Percentiles rank a stretch among this genome's conserved stretches.
Conservation (phyloP, 1,140 invertebrate species). For the Dermatophagoides farinae region DNA sequence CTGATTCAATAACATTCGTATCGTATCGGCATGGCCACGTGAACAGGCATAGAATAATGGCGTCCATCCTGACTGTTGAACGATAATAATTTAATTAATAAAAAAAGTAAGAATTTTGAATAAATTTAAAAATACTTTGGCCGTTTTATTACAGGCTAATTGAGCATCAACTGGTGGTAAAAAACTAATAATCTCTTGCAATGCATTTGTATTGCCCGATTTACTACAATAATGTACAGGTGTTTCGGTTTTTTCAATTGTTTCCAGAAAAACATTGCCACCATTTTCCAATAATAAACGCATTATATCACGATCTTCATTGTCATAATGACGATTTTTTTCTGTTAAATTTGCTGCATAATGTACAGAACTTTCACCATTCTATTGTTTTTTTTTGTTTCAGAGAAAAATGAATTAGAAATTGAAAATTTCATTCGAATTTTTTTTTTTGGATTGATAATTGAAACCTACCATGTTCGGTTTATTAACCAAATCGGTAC, state of each 20-base stretch:
- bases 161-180: constrained; percentile 68
- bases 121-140: constrained; percentile 28
- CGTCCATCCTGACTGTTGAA: constrained; percentile 58
- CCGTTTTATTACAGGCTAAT: constrained; percentile 78
- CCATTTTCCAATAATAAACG: constrained; percentile 65
- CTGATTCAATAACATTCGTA: constrained; percentile 34
- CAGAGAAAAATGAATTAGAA: constrained; percentile 15
- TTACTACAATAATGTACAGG: constrained; percentile 83
- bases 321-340: constrained; percentile 33
- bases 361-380: constrained; percentile 81
- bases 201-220: constrained; percentile 81
- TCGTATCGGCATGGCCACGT: constrained; percentile 35
- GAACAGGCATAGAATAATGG: constrained; percentile 71
- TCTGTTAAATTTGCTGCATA: constrained; percentile 34
- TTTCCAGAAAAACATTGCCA: constrained; percentile 62
- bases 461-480: constrained; percentile 12
- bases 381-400: too few species aligned
- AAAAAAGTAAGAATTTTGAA: too few species aligned
- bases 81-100: background rate
- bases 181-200: constrained; percentile 74
- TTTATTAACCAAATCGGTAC: constrained; percentile 13
- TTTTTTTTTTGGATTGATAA: background rate
- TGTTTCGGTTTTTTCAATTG: constrained; percentile 54
- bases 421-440: constrained; percentile 2
- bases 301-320: constrained; percentile 74